These are phyloP conservation scores for Semotilus atromaculatus DNA, from an alignment of 2,797 vertebrate species.

Conservation along the genomic window DNA sequence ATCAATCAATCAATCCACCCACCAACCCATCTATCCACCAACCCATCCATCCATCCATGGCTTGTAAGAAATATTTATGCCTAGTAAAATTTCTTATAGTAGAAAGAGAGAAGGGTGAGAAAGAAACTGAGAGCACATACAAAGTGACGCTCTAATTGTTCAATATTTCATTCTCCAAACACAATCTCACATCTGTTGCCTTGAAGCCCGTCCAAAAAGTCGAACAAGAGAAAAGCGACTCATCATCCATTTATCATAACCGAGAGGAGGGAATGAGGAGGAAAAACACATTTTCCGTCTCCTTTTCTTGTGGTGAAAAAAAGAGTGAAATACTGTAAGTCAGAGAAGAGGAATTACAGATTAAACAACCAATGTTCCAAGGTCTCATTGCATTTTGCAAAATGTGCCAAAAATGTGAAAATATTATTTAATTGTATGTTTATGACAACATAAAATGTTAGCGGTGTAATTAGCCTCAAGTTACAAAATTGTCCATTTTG, in stretches of 20 bases:
- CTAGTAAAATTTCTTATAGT: neutral
- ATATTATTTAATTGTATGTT: neutral
- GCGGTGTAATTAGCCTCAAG: neutral
- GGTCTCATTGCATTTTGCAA: neutral
- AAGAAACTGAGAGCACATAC: constrained; percentile 15
- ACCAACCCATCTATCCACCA: too few species aligned
- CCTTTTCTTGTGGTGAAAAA: constrained; percentile 40
- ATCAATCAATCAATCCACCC: too few species aligned
- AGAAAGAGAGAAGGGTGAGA: neutral
- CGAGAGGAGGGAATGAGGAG: constrained; percentile 11
- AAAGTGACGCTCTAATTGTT: constrained; percentile 44
- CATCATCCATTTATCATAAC: constrained; percentile 47
- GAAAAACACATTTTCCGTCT: constrained; percentile 16
- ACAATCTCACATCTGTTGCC: constrained; percentile 48
- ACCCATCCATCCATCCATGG: neutral
- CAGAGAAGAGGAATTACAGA: neutral
- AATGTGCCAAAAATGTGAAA: accelerated
- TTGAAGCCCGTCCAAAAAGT: constrained; percentile 47
- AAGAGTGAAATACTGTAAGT: too few species aligned
- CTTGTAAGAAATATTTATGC: neutral
- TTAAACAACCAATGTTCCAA: neutral
- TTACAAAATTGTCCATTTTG: neutral
- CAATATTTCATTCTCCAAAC: constrained; percentile 52
- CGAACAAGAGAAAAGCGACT: constrained; percentile 1
- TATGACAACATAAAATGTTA: neutral